Base-by-base conservation (phyloP, 2,888 invertebrate species). In the Parochlus steinenii region DNA sequence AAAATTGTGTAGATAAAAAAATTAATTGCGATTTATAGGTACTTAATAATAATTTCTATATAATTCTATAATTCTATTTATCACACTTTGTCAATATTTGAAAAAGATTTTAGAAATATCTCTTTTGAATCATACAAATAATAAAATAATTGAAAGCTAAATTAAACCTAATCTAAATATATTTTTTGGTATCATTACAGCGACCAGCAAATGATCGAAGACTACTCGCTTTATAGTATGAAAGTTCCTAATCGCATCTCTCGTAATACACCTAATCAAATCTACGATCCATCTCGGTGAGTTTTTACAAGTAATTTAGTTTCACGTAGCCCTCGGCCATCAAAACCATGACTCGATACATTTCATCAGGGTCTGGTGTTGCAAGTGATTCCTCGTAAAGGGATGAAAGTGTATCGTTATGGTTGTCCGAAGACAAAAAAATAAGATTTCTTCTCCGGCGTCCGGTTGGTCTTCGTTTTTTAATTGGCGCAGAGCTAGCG, bases 151-250 rank as follows among this genome's bases (percentile, higher is more conserved):
- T n/a, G 10, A 5, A 6, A 26, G 12, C 10, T 26, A 26, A 6
- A 6, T 10, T 26, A 26, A 7, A 6, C 7, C 17, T 29, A 6
- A 29, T 12, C n/a, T 12, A 26, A 7, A 7, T n/a, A 10, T 26
- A 11, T 7, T 20, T 22, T 32, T 15, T 34, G 31, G 31, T 38
- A 33, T 26, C 46, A 47, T 54, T 55, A 47, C 55, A 75, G 75
- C 52, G 75, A 75, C 54, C 70, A 71, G 45, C 67, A 72, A 49
- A 62, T 75, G 42, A 57, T 73, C 49, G 75, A 76, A 51, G 75
- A 76, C 54, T 76, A 75, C 60, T 70, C 69, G 38, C 58, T 75
- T 44, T 74, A 75, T 54, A 74, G 74, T 32, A 71, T 74, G 45
- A 74, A 74, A 61, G 57, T 70, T 41, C 65, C 69, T 39, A 61